Conservation (phyloP, 2,113 vertebrate species). For the Xiphorhynchus elegans region DNA sequence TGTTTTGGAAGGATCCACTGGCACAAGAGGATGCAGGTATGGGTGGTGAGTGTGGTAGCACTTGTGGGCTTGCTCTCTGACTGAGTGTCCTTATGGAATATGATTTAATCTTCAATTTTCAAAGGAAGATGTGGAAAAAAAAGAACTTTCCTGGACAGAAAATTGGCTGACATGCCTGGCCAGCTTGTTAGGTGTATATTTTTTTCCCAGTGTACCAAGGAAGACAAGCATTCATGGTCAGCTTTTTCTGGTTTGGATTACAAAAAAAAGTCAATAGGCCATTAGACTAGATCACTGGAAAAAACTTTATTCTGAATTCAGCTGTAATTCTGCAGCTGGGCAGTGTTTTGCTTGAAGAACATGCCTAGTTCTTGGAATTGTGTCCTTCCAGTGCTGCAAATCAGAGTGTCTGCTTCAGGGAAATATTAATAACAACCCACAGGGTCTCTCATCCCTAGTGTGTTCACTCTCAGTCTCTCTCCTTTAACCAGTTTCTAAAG, state of each 20-base stretch:
- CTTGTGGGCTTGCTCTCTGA: slow-evolving; percentile 21
- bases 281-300: neutral
- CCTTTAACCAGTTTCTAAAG: slow-evolving; percentile 19
- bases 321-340: neutral
- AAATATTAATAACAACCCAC: neutral
- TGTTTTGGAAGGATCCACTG: slow-evolving; percentile 31
- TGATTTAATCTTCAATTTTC: neutral
- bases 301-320: neutral
- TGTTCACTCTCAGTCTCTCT: neutral
- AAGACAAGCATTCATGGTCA: neutral
- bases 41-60: neutral
- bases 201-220: neutral
- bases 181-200: neutral
- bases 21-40: slow-evolving; percentile 4
- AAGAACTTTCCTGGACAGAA: neutral
- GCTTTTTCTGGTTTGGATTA: neutral
- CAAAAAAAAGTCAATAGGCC: neutral
- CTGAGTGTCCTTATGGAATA: slow-evolving; percentile 29
- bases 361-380: neutral
- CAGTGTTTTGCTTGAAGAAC: neutral
- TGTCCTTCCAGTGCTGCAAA: neutral
- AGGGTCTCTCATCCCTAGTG: neutral
- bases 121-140: neutral
- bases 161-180: neutral
- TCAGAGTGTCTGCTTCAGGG: neutral